Evolutionary conservation across 2,888 invertebrate genomes (phyloP), one percentile per base, ranked within the genome.

Genomic region (Muschampia plurimacula): DNA sequence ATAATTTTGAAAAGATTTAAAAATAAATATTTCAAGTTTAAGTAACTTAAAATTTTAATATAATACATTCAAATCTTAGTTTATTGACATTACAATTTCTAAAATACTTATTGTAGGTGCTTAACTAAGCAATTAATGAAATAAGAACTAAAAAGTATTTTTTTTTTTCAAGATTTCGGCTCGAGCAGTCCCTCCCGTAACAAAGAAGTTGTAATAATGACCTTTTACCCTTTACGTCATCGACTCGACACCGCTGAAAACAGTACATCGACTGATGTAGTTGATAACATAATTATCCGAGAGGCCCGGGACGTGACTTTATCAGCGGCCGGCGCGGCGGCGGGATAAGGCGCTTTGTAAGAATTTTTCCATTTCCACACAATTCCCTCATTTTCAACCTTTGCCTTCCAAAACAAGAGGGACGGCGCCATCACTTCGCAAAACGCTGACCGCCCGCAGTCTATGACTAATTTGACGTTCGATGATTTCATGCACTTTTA

Each of bases 251-350:
- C 6, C 1, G 2, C 46, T 5, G 12, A 46, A 46, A 1, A 46
- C 46, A 13, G 46, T 46, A 13, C 6, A 13, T 2, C 1, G 46
- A 13, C 55, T 57, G 67, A n/a, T 28, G 32, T 44, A 13, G 15
- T 59, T 41, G 69, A 36, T 63, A 69, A 69, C 69, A 52, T 69
- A 52, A 69, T 69, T 69, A 69, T 69, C 46, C 46, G 60, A 69
- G 63, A 69, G 69, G 69, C 52, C 62, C 49, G 13, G 68, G 49
- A 69, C 68, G 68, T 69, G 68, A 62, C 68, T 62, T 28, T 15
- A 13, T n/a, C 15, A 32, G 39, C 39, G 39, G 39, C 39, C 6
- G 39, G 44, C 8, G 2, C 44, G 2, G 9, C 44, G 44, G 41
- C n/a, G 52, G 52, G 9, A 12, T 22, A 28, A 55, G 15, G 64